phyloP scores from a whole-genome alignment of 2,113 vertebrate species.

The Syngnathoides biaculeatus region DNA sequence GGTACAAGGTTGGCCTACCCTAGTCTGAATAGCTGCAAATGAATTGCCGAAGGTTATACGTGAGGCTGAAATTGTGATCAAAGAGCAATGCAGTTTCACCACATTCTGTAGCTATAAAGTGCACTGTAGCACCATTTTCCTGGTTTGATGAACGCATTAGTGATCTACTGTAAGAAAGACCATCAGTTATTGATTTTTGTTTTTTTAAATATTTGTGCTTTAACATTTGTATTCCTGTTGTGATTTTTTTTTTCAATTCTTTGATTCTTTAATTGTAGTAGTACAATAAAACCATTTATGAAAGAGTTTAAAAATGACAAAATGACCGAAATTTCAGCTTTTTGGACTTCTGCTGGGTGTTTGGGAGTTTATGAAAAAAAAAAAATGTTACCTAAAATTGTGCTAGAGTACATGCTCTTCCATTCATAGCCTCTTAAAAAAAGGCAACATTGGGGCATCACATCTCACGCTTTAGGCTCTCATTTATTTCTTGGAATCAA shows the following conservation, averaged over 20 bases:
- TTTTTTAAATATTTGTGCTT: neutral
- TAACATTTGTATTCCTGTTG: neutral
- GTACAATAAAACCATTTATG: neutral
- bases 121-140: neutral
- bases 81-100: neutral
- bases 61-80: neutral
- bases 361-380: too few species aligned
- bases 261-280: neutral
- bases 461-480: too few species aligned
- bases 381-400: too few species aligned
- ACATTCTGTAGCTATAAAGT: neutral
- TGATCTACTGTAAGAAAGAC: neutral
- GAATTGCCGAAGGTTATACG: neutral
- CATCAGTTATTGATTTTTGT: neutral
- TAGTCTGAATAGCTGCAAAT: neutral
- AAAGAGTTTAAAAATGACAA: neutral
- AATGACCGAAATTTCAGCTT: neutral
- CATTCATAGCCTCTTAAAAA: too few species aligned
- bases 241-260: neutral
- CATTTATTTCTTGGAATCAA: too few species aligned
- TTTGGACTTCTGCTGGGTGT: neutral
- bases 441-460: too few species aligned
- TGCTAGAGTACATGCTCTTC: too few species aligned
- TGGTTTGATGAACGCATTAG: neutral
- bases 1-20: slow-evolving; percentile 2